Percentiles rank a stretch among this genome's conserved stretches.
phyloP scores from a whole-genome alignment of 2,113 vertebrate species.

The Prolemur simus region DNA sequence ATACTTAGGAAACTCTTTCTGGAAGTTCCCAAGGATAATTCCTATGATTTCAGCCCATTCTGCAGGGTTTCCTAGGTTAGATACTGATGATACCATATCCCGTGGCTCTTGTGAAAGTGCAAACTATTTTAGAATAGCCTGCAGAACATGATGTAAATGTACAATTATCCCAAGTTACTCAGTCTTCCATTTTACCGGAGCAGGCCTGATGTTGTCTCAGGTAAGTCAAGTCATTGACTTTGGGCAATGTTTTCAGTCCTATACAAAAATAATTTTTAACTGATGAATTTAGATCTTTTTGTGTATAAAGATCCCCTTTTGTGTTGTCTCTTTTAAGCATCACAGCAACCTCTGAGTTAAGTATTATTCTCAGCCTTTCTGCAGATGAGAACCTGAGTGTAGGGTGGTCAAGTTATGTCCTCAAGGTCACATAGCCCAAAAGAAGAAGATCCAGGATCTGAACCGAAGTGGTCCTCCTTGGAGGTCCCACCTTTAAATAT shows the following conservation, averaged over 20 bases:
- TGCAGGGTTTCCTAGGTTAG: background rate
- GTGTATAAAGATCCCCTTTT: background rate
- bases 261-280: background rate
- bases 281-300: background rate
- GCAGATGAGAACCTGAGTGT: background rate
- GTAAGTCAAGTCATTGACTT: background rate
- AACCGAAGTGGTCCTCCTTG: background rate
- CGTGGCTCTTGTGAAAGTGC: background rate
- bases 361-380: background rate
- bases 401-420: background rate
- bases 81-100: background rate
- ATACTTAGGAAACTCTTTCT: background rate
- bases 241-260: background rate
- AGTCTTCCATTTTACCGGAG: background rate
- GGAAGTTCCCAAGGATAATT: background rate
- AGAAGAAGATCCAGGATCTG: background rate
- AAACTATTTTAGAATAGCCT: background rate
- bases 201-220: background rate
- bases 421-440: background rate
- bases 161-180: background rate
- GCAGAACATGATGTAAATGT: background rate
- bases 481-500: background rate
- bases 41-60: background rate
- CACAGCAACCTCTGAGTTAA: background rate
- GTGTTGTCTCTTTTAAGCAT: background rate